Evolutionary conservation across 2,888 invertebrate species (phyloP), one percentile per base, ranked within the genome.

Genomic region (Sipha maydis): DNA sequence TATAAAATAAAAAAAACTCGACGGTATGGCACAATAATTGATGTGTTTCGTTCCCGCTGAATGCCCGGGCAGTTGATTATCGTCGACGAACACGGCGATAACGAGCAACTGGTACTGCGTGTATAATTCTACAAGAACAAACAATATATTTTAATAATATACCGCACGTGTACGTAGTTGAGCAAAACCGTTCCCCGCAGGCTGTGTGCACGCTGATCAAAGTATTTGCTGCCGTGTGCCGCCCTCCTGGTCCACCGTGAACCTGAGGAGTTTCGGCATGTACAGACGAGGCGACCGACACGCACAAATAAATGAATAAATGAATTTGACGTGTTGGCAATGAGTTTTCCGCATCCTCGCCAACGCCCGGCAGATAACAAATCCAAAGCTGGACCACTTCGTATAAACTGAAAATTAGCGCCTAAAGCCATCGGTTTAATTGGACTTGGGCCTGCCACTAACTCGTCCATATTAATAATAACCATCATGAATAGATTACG

Each of bases 401-500:
- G 14, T 54, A 28, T 73, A 31, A 25, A 71, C 41, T 8, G 69
- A 56, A 83, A 84, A 75, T 84, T 84, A 84, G 76, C 61, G 21
- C 38, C 56, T 28, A 84, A 76, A 75, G 84, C 84, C 76, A 84
- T 76, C 76, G 38, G 84, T 76, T 38, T 75, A 76, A 84, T 84
- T 76, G 84, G 75, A 84, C 84, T 84, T 4, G n/a, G 56, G 25
- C 76, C 34, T 25, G 14, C 67, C 61, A 21, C 41, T 38, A 41
- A n/a, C 48, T 3, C n/a, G 67, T 67, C 41, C 67, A 31, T 76
- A 77, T 85, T 48, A 85, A 85, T 85, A 85, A 77, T 41, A 28
- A 41, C 84, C 75, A 34, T 38, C 75, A 19, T 67, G 61, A 85
- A 85, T 85, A 77, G 76, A 85, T 85, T 84, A 84, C 76, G 84